These are phyloP conservation scores for Teleogryllus oceanicus DNA, from an alignment of 2,888 invertebrate genomes.

Conservation along the genomic window DNA sequence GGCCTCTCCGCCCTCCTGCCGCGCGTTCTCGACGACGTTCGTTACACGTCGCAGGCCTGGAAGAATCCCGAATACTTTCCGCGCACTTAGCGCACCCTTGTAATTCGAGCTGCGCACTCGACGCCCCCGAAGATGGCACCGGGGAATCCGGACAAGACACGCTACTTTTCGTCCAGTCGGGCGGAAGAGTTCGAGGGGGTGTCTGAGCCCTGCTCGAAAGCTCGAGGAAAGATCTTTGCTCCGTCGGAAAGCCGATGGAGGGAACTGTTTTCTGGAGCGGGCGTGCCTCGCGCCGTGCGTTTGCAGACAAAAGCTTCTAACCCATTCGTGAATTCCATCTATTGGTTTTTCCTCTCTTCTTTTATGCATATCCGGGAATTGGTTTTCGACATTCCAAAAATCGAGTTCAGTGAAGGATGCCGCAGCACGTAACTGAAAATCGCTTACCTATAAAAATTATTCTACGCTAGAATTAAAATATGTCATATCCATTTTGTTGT, in stretches of 20 bases:
- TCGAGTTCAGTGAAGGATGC: too few relatives aligned
- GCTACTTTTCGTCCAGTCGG: neutral
- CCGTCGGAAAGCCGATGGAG: neutral
- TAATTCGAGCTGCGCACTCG: neutral
- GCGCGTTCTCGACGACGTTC: too few relatives aligned
- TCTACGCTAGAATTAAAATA: too few relatives aligned
- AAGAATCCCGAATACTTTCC: neutral
- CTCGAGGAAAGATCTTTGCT: neutral
- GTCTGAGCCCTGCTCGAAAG: neutral
- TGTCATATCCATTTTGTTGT: too few relatives aligned
- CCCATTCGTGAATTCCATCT: neutral
- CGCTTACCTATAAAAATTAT: too few relatives aligned
- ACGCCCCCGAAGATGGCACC: neutral
- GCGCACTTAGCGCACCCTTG: neutral
- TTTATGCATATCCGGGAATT: neutral
- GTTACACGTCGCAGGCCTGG: neutral
- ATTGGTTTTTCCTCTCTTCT: neutral
- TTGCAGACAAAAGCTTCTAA: constrained; percentile 2
- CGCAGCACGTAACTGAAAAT: too few relatives aligned
- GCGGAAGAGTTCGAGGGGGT: neutral
- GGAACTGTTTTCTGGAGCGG: neutral
- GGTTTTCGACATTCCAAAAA: neutral
- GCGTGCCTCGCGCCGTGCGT: neutral
- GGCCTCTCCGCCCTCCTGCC: too few relatives aligned
- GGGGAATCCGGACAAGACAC: neutral